Conservation (phyloP, 2,797 vertebrate genomes). For the Otus scops region DNA sequence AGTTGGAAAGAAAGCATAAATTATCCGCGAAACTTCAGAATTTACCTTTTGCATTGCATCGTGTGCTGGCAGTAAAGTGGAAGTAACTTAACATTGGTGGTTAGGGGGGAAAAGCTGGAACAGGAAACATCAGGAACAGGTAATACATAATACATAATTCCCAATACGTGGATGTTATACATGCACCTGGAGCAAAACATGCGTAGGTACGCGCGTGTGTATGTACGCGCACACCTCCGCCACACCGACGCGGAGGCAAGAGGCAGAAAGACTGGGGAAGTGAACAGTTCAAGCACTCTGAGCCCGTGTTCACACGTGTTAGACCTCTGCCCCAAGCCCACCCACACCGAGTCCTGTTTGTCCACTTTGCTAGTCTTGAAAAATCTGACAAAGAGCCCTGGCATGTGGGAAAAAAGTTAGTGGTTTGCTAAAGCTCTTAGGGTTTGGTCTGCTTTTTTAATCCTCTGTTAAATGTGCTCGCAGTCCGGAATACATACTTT, state of each 20-base stretch:
- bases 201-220: accelerated
- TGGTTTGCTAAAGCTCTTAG: background rate
- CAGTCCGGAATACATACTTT: background rate
- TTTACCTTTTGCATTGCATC: background rate
- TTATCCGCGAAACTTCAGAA: background rate
- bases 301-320: background rate
- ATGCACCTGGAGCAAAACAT: accelerated
- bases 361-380: background rate
- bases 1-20: background rate
- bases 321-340: background rate
- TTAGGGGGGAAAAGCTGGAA: background rate
- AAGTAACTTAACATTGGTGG: background rate
- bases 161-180: background rate
- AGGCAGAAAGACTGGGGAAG: background rate
- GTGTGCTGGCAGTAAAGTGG: background rate
- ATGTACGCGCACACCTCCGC: accelerated
- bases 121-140: background rate
- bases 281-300: background rate
- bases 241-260: background rate
- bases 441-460: background rate
- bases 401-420: background rate
- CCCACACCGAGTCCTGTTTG: background rate
- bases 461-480: background rate
- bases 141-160: background rate
- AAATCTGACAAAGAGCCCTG: background rate